Conservation (phyloP, 2,113 vertebrate genomes). For the Acrocephalus arundinaceus region DNA sequence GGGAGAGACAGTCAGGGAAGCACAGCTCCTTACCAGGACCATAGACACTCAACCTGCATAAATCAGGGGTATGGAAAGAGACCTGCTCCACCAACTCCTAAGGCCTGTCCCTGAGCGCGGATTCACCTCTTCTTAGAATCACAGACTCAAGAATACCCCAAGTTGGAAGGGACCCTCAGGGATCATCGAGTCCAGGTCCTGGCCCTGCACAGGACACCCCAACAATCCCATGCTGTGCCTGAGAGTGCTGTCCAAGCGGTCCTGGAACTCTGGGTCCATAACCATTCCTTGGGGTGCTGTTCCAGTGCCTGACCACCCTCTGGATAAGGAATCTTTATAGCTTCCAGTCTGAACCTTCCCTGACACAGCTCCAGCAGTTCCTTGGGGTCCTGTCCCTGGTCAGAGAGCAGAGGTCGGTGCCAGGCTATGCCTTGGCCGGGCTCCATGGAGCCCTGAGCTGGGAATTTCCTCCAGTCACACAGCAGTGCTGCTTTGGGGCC, state of each 20-base stretch:
- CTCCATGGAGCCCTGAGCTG: fast-evolving
- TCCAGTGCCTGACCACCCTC: background rate
- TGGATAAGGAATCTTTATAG: background rate
- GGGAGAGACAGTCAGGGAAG: fast-evolving
- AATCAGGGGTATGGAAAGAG: background rate
- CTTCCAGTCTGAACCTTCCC: background rate
- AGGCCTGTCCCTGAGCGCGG: background rate
- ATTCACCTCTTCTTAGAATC: background rate
- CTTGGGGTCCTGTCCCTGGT: background rate
- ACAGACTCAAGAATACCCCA: background rate
- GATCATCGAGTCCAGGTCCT: background rate
- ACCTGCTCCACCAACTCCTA: background rate
- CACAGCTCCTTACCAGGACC: fast-evolving
- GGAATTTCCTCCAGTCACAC: background rate
- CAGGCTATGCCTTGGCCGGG: fast-evolving
- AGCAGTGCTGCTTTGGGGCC: background rate
- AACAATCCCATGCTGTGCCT: background rate
- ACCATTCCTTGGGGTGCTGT: background rate
- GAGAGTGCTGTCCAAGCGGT: fast-evolving
- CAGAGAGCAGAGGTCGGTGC: background rate
- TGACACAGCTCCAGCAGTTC: background rate
- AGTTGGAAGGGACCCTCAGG: background rate
- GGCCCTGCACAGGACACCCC: no score
- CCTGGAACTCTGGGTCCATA: background rate
- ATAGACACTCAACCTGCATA: fast-evolving